These are phyloP conservation scores for Hydrotaea cyrtoneurina DNA, from an alignment of 2,888 invertebrate species.

Conservation along the genomic window DNA sequence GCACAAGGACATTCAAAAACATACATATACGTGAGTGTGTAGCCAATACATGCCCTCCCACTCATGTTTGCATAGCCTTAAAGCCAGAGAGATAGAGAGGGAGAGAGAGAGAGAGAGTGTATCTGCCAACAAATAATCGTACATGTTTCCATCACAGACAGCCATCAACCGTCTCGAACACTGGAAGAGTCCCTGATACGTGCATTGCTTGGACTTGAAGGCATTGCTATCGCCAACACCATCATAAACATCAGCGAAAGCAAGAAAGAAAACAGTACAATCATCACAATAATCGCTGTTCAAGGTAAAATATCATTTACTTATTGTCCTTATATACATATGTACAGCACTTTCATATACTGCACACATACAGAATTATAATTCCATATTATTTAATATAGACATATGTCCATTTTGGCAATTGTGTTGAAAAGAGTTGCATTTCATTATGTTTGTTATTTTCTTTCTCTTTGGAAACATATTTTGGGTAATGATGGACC, in stretches of 20 bases:
- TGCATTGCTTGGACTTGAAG: background rate
- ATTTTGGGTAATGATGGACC: no score
- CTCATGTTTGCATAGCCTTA: background rate
- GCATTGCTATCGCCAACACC: background rate
- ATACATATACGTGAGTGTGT: background rate
- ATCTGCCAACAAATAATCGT: background rate
- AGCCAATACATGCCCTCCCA: background rate
- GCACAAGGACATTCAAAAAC: background rate
- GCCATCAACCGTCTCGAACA: background rate
- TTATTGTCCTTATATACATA: background rate
- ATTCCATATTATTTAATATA: no score
- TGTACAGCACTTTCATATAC: no score
- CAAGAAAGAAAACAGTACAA: background rate
- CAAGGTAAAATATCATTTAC: background rate
- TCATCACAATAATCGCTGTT: background rate
- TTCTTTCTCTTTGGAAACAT: no score
- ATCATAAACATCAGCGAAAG: background rate
- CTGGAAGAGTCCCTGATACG: background rate
- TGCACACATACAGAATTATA: no score
- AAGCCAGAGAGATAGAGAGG: background rate
- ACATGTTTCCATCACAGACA: background rate
- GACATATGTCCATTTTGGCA: no score
- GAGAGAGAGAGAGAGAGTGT: no score
- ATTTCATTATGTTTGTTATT: no score
- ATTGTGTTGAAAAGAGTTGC: no score